These are phyloP conservation scores for Cottus gobio DNA, from an alignment of 2,113 vertebrate species.

Conservation along the genomic window DNA sequence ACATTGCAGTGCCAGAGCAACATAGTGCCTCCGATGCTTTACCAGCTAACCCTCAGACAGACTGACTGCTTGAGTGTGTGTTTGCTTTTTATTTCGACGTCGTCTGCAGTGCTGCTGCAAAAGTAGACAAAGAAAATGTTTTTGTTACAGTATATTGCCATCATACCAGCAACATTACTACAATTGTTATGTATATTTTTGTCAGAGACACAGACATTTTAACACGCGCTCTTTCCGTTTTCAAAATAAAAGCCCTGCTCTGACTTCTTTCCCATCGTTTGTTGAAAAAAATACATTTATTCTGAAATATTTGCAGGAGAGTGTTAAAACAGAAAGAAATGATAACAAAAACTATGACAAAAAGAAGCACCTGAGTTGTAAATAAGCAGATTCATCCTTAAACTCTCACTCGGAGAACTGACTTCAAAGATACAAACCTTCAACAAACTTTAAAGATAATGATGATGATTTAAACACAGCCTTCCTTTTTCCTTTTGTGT, in stretches of 20 bases:
- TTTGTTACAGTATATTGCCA: not conserved
- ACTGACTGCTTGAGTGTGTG: not conserved
- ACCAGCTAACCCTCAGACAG: not conserved
- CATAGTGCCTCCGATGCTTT: not conserved
- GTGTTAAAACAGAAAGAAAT: not conserved
- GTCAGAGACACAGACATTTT: no score
- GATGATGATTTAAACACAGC: not conserved
- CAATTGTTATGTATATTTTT: no score
- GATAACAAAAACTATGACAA: not conserved
- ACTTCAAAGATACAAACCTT: no score
- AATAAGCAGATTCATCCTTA: not conserved
- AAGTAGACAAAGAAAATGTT: not conserved
- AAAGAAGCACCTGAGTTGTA: not conserved
- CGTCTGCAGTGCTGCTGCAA: no score
- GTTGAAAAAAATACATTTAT: no score
- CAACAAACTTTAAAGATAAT: not conserved
- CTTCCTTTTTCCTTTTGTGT: no score
- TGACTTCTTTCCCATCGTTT: no score
- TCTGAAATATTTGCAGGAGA: no score
- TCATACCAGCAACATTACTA: no score
- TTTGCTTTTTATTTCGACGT: no score
- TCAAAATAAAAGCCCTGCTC: no score
- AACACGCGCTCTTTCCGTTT: no score
- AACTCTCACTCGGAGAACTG: not conserved
- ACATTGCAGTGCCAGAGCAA: not conserved